Percentiles rank a stretch among this genome's conserved stretches.
Conservation (phyloP, 2,888 invertebrate genomes). For the Mamestra brassicae region DNA sequence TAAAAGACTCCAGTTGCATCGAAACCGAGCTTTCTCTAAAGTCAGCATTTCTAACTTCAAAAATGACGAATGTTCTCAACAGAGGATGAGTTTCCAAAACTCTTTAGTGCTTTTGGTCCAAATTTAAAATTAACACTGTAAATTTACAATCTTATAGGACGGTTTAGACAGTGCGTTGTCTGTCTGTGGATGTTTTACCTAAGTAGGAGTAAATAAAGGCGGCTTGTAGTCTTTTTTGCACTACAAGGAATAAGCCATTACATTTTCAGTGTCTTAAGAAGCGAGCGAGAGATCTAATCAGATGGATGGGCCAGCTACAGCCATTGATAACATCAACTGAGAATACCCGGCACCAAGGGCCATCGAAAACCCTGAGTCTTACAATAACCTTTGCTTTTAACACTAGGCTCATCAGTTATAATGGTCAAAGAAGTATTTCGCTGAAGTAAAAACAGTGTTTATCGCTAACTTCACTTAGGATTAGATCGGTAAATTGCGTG, state of each 20-base stretch:
- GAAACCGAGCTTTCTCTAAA: too few relatives aligned
- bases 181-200: not conserved
- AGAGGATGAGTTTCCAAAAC: too few relatives aligned
- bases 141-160: too few relatives aligned
- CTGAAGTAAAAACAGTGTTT: slow-evolving; percentile 29
- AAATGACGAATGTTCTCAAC: too few relatives aligned
- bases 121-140: too few relatives aligned
- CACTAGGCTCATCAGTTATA: not conserved
- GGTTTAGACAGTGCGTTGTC: not conserved
- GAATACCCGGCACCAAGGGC: slow-evolving; percentile 15
- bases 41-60: too few relatives aligned
- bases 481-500: slow-evolving; percentile 10
- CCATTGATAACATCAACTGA: slow-evolving; percentile 44
- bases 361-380: not conserved
- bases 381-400: slow-evolving; percentile 12
- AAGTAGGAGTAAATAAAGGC: not conserved
- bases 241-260: slow-evolving; percentile 42
- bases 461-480: not conserved
- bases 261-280: slow-evolving; percentile 40
- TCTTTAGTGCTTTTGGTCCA: too few relatives aligned
- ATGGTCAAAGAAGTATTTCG: slow-evolving; percentile 9
- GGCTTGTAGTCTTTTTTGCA: not conserved
- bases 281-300: slow-evolving; percentile 47
- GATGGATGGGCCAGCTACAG: slow-evolving; percentile 36
- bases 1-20: too few relatives aligned